Evolutionary conservation across 2,113 vertebrate genomes (phyloP).

Genomic region (Lipotes vexillifer): DNA sequence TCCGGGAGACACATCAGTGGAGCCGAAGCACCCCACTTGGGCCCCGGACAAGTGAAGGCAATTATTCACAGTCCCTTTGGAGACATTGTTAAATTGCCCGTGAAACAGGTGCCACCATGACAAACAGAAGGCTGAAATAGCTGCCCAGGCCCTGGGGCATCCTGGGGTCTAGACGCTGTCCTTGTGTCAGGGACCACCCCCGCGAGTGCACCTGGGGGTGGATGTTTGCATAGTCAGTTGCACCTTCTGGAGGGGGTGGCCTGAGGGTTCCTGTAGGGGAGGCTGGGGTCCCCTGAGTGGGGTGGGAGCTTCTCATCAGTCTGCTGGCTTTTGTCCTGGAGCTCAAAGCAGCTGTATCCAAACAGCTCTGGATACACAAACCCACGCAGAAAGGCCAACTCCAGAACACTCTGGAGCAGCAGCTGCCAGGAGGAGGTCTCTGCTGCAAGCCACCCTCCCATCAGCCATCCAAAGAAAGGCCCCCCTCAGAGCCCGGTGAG

Average conservation of each 20-base stretch:
- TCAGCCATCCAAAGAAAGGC: neutral
- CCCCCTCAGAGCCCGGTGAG: neutral
- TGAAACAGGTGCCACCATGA: constrained; percentile 53
- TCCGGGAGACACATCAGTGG: constrained; percentile 70
- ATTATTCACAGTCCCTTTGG: constrained; percentile 62
- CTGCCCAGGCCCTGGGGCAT: constrained; percentile 25
- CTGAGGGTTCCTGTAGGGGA: neutral
- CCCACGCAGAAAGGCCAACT: neutral
- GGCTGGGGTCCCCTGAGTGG: neutral
- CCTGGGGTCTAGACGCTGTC: constrained; percentile 9
- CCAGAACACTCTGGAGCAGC: neutral
- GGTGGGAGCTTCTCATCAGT: neutral
- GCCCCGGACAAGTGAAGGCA: constrained; percentile 55
- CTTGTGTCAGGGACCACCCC: neutral
- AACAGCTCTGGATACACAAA: neutral
- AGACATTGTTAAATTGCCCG: constrained; percentile 43
- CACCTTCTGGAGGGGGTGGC: constrained; percentile 29
- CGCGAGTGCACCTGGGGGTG: constrained; percentile 70
- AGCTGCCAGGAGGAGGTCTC: neutral
- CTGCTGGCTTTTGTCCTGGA: neutral
- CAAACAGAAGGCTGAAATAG: constrained; percentile 50
- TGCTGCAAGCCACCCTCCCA: neutral
- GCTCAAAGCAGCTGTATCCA: constrained; percentile 34
- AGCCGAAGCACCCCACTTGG: constrained; percentile 10
- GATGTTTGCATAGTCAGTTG: constrained; percentile 67